Evolutionary conservation across 2,113 vertebrate species (phyloP), one percentile per base, ranked within the genome.

Genomic region (Charadrius vociferus): DNA sequence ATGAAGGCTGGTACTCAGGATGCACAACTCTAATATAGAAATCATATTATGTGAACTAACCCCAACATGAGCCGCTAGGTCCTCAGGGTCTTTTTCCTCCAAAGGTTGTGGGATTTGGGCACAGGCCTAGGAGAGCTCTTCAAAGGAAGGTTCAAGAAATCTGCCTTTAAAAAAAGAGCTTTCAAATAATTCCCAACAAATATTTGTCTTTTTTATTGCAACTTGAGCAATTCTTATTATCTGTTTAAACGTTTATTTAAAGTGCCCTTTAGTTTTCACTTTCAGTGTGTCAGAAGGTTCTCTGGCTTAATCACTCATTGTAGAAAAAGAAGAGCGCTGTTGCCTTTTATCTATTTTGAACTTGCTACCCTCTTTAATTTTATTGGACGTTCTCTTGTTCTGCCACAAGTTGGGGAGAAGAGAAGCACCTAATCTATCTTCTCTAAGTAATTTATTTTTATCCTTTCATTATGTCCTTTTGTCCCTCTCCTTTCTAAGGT

Each of bases 331-430:
- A 71, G 3, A 32, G 0, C 4, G n/a, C 17, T 26, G 2, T 53
- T 96, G 47, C 21, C 15, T 55, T 92, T 92, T 86, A 83, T 83
- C 63, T 78, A 10, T 88, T 83, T 86, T 92, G 63, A 91, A 84
- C 73, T 94, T 87, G 32, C 24, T 67, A 91, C 24, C 13, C 26
- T 74, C 65, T 52, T 73, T 89, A 86, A 84, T 92, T 95, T 88
- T 83, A 83, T 74, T 88, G 27, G 34, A 78, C 41, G 17, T 58
- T 88, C 72, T 78, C 63, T 62, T 87, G 37, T 74, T 30, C 72
- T 74, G 56, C 16, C 81, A 79, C n/a, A 85, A 89, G 8, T 8
- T 72, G 47, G 80, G 29, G 39, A 58, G 66, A 73, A 73, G 27
- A 67, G 63, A 74, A 92, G 8, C 73, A 79, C 84, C 32, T 89